A percentile compares a stretch with the other conserved stretches of the same genome.
These are phyloP conservation scores for Catharus bicknelli DNA, from an alignment of 2,113 vertebrate species.

Conservation along the genomic window DNA sequence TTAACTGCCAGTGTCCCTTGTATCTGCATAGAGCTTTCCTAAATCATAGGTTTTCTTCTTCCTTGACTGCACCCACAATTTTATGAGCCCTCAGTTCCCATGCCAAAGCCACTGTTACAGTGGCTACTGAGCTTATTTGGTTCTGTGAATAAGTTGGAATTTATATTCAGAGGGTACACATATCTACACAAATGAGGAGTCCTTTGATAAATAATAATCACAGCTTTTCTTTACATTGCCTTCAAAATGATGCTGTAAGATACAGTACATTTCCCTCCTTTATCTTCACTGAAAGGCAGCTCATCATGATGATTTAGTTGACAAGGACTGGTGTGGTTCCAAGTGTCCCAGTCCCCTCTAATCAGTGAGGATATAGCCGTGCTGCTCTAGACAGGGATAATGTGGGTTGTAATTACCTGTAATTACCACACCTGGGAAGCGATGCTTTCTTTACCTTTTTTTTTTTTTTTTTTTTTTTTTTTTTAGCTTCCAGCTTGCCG, in stretches of 20 bases:
- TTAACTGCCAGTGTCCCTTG: not conserved
- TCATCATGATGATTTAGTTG: not conserved
- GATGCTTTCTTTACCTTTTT: not conserved
- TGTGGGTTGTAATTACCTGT: not conserved
- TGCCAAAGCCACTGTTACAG: not conserved
- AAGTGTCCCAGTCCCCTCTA: not conserved
- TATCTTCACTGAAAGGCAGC: not conserved
- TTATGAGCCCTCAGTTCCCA: not conserved
- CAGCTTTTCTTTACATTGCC: not conserved
- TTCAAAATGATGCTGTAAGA: not conserved
- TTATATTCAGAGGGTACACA: accelerated
- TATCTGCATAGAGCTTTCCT: not conserved
- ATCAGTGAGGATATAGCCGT: not conserved
- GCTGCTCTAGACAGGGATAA: not conserved
- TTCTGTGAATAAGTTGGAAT: not conserved
- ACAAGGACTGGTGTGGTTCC: not conserved
- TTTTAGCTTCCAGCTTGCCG: not conserved
- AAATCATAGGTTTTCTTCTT: not conserved
- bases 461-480: not conserved
- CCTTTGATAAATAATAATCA: not conserved
- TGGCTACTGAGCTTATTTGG: not conserved
- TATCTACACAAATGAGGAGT: not conserved
- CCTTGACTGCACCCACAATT: not conserved
- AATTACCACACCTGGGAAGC: not conserved
- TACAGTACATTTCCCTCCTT: not conserved